A percentile compares a stretch with the other conserved stretches of the same genome.
phyloP scores from a whole-genome alignment of 2,113 vertebrate species.

The Charina bottae region DNA sequence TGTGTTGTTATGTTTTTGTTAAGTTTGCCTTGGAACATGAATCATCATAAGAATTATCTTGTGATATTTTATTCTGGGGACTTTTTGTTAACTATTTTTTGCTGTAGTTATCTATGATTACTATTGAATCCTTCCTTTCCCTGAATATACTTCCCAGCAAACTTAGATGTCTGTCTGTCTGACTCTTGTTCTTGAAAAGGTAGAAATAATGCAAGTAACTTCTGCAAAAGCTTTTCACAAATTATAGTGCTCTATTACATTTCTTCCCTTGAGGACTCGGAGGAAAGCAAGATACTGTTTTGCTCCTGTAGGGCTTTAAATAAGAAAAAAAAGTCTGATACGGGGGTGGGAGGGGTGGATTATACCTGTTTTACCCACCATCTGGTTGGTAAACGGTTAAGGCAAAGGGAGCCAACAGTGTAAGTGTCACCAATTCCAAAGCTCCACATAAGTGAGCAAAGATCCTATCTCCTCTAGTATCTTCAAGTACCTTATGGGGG shows the following conservation, averaged over 20 bases:
- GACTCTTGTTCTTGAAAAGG: neutral
- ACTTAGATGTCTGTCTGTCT: neutral
- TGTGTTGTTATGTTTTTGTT: neutral
- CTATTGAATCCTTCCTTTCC: neutral
- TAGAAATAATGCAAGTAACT: neutral
- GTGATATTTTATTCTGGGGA: neutral
- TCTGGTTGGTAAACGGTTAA: neutral
- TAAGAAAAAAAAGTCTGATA: neutral
- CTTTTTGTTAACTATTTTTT: neutral
- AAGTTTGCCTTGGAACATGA: conserved; percentile 5
- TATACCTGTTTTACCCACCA: neutral
- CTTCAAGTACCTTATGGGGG: neutral
- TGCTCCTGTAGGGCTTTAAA: neutral
- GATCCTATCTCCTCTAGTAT: neutral
- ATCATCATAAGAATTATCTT: conserved; percentile 11
- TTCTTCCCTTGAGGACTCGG: neutral
- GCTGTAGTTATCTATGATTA: neutral
- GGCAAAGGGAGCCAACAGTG: no score
- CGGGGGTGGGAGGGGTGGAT: neutral
- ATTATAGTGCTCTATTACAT: neutral
- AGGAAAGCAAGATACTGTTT: neutral
- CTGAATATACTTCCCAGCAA: neutral
- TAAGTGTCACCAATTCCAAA: neutral
- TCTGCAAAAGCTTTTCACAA: neutral
- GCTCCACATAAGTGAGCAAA: neutral